phyloP scores from a whole-genome alignment of 2,113 vertebrate genomes.

The Perccottus glenii region DNA sequence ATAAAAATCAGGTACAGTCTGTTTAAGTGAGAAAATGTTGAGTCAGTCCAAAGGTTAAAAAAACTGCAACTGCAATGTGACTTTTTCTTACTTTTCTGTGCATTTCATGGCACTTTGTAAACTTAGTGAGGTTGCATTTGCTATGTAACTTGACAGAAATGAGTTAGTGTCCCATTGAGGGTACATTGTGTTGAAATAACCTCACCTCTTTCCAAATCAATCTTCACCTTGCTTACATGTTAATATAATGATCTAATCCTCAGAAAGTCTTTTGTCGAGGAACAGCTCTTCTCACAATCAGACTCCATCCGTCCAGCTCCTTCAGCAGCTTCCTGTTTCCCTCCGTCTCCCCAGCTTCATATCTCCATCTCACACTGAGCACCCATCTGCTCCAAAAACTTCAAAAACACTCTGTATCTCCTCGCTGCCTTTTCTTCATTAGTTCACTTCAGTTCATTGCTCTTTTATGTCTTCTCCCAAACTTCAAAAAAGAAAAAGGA shows the following conservation, averaged over 20 bases:
- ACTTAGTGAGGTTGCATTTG: not conserved
- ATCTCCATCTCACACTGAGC: slow-evolving; percentile 61
- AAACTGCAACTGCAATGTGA: not conserved
- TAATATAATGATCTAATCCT: not conserved
- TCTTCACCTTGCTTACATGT: not conserved
- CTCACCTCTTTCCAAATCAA: no score
- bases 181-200: no score
- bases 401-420: slow-evolving; percentile 62
- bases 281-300: slow-evolving; percentile 7
- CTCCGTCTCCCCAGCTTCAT: slow-evolving; percentile 18
- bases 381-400: slow-evolving; percentile 72
- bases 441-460: slow-evolving; percentile 34
- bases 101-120: not conserved
- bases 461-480: slow-evolving; percentile 49
- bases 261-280: slow-evolving; percentile 12
- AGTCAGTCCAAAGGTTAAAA: not conserved
- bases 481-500: slow-evolving; percentile 59
- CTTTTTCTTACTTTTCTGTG: not conserved
- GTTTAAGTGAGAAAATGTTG: no score
- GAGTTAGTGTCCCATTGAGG: no score
- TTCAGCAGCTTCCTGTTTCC: slow-evolving; percentile 22
- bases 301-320: slow-evolving; percentile 23
- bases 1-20: no score
- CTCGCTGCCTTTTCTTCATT: slow-evolving; percentile 37
- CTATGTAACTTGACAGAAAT: no score